Percentiles rank a stretch among this genome's conserved stretches.
Evolutionary conservation across 2,797 vertebrate species (phyloP).

Genomic region (Crenuchus spilurus): DNA sequence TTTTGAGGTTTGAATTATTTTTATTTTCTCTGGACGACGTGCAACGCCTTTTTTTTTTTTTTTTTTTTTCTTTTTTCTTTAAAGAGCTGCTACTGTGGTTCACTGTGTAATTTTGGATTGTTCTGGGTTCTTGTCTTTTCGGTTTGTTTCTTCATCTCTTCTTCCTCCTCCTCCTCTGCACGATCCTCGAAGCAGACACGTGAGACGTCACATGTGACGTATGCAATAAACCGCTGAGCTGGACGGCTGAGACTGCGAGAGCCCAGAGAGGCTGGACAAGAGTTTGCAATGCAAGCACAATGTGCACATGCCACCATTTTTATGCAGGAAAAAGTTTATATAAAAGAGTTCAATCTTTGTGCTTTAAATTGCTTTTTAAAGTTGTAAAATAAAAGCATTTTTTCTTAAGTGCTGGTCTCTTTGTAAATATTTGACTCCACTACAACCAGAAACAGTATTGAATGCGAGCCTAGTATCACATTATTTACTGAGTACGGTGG

Average conservation of each 20-base stretch:
- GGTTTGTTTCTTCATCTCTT: conserved; percentile 31
- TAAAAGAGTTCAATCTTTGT: conserved; percentile 85
- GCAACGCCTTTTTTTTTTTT: conserved; percentile 67
- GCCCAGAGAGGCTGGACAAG: conserved; percentile 87
- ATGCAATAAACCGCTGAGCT: conserved; percentile 98
- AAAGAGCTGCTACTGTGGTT: conserved; percentile 82
- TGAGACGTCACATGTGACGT: conserved; percentile 87
- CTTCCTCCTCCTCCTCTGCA: conserved; percentile 58
- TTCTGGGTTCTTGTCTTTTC: conserved; percentile 26
- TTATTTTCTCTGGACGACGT: conserved; percentile 65
- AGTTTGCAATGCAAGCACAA: conserved; percentile 96
- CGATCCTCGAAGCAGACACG: conserved; percentile 69
- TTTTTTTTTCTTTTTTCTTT: too few relatives aligned
- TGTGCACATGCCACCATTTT: conserved; percentile 93
- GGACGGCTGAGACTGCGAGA: conserved; percentile 77
- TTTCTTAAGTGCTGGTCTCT: conserved; percentile 64
- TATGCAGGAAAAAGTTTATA: conserved; percentile 89
- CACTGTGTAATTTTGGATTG: conserved; percentile 64
- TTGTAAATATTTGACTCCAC: background rate
- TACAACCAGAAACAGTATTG: too few relatives aligned
- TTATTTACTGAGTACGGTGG: too few relatives aligned
- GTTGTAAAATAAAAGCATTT: conserved; percentile 92
- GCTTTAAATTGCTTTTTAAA: conserved; percentile 94
- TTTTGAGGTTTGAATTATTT: conserved; percentile 45
- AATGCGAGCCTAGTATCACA: too few relatives aligned